A percentile compares a stretch with the other conserved stretches of the same genome.
Conservation (phyloP, 2,888 invertebrate species). For the Leptopilina syphax region DNA sequence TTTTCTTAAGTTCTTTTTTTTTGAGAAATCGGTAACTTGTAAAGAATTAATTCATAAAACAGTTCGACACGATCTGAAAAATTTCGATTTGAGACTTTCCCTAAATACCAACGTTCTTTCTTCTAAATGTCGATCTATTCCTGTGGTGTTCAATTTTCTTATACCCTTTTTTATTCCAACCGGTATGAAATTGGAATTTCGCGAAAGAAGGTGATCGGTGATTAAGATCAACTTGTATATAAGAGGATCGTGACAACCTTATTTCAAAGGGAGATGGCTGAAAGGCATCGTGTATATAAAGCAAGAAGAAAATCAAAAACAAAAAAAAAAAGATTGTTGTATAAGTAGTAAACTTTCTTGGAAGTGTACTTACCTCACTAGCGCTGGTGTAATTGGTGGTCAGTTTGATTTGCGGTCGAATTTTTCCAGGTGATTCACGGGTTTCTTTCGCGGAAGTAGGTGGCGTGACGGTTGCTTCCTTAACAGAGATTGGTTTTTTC, state of each 20-base stretch:
- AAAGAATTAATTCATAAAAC: too few relatives aligned
- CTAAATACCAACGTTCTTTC: too few relatives aligned
- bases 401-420: slow-evolving; percentile 74
- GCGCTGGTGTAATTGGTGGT: slow-evolving; percentile 74
- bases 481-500: slow-evolving; percentile 52
- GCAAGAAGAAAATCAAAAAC: slow-evolving; percentile 1
- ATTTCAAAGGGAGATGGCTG: slow-evolving; percentile 4
- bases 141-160: too few relatives aligned
- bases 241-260: slow-evolving; percentile 30
- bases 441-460: slow-evolving; percentile 71
- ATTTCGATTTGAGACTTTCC: too few relatives aligned
- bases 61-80: too few relatives aligned
- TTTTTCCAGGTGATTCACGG: slow-evolving; percentile 72
- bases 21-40: too few relatives aligned
- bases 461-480: slow-evolving; percentile 61
- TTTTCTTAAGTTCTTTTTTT: too few relatives aligned
- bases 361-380: slow-evolving; percentile 69
- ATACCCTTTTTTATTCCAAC: too few relatives aligned
- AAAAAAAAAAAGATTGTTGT: background rate
- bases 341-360: slow-evolving; percentile 32
- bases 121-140: too few relatives aligned
- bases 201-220: background rate
- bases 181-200: too few relatives aligned
- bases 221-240: slow-evolving; percentile 3
- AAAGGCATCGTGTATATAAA: background rate